A percentile compares a stretch with the other conserved stretches of the same genome.
Conservation (phyloP, 2,888 invertebrate genomes). For the Hemistola chrysoprasaria region DNA sequence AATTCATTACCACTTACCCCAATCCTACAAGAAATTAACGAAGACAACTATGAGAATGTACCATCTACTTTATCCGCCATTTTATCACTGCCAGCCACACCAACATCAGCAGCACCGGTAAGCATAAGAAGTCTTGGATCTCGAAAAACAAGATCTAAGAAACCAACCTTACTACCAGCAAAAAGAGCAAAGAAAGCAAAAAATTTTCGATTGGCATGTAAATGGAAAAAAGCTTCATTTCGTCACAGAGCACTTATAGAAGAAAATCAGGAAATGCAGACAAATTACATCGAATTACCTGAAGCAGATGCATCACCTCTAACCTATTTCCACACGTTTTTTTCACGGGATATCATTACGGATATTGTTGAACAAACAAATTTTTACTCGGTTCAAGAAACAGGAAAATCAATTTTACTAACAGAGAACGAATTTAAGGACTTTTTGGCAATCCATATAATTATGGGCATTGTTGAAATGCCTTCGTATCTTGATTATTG, state of each 20-base stretch:
- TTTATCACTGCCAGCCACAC: conserved; percentile 5
- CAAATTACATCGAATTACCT: conserved; percentile 2
- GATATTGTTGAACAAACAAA: conserved; percentile 13
- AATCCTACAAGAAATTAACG: conserved; percentile 3
- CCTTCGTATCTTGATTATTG: conserved; percentile 12
- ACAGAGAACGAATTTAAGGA: conserved; percentile 2
- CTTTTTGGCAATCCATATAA: conserved; percentile 9
- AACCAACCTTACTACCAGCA: conserved; percentile 2
- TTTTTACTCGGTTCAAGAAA: conserved; percentile 9
- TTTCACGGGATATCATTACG: background rate
- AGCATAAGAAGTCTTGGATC: background rate
- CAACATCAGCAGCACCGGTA: conserved; percentile 6
- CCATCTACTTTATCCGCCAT: conserved; percentile 10
- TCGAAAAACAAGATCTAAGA: conserved; percentile 5
- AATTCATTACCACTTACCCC: conserved; percentile 8
- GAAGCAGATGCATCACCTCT: conserved; percentile 6
- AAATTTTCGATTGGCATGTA: conserved; percentile 1
- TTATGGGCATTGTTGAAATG: conserved; percentile 11
- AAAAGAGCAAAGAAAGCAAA: conserved; percentile 2
- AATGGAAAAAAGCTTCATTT: conserved; percentile 5
- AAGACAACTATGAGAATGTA: conserved; percentile 6
- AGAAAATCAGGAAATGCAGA: background rate
- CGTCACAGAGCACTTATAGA: conserved; percentile 3
- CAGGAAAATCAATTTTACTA: conserved; percentile 5
- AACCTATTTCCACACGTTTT: conserved; percentile 8